Evolutionary conservation across 2,113 vertebrate genomes (phyloP).

Genomic region (Rana temporaria): DNA sequence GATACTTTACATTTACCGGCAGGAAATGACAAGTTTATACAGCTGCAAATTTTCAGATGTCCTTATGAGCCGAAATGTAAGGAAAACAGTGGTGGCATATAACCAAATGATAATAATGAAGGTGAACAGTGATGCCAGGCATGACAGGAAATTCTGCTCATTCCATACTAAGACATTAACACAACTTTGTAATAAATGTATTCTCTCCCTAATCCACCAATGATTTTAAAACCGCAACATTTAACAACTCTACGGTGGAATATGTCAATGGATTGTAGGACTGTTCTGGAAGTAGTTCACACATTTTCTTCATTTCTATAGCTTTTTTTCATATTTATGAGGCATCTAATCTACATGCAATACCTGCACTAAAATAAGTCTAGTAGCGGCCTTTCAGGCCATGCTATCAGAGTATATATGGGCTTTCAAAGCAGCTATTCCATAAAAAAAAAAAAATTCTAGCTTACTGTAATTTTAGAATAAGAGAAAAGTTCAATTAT

Average conservation of each 20-base stretch:
- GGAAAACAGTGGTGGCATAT: slow-evolving; percentile 1
- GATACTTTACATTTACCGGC: slow-evolving; percentile 12
- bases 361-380: too few relatives aligned
- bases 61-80: slow-evolving; percentile 28
- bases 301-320: too few relatives aligned
- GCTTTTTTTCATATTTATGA: too few relatives aligned
- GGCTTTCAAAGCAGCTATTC: too few relatives aligned
- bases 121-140: slow-evolving; percentile 29
- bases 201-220: neutral
- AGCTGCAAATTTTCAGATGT: slow-evolving; percentile 42
- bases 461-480: too few relatives aligned
- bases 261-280: neutral
- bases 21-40: slow-evolving; percentile 48
- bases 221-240: slow-evolving; percentile 6
- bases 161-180: slow-evolving; percentile 43
- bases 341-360: too few relatives aligned
- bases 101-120: neutral
- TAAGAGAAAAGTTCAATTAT: too few relatives aligned
- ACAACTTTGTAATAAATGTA: slow-evolving; percentile 31
- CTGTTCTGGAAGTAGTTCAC: too few relatives aligned
- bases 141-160: slow-evolving; percentile 45
- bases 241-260: neutral
- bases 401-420: too few relatives aligned
- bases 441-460: too few relatives aligned
- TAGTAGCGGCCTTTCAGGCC: too few relatives aligned